Evolutionary conservation across 1,140 invertebrate genomes (phyloP), one percentile per base, ranked within the genome.

Genomic region (Glossosoma conforme): DNA sequence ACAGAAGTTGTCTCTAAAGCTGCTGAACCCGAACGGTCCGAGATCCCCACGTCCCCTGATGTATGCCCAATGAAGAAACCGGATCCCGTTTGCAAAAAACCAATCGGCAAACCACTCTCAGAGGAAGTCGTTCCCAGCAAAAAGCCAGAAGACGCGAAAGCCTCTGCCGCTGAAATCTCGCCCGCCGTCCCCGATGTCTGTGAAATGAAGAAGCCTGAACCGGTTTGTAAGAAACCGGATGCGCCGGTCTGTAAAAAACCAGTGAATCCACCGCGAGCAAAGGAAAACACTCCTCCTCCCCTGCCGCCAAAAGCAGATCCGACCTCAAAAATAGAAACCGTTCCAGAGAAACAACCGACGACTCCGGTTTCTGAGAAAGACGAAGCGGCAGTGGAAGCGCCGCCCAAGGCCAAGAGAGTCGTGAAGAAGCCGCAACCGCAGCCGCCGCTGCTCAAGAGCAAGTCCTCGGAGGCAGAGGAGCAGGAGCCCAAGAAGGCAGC

Each of bases 321-420:
- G 4, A 19, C 35, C 20, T 30, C 37, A 19, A 37, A 53, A 44
- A 36, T 42, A 37, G 36, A 41, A 5, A 32, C 10, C 3, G 9
- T 21, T 11, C n/a, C 20, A 18, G 48, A 47, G 24, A 41, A 44
- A 44, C 44, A 40, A 24, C 51, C 56, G 5, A 40, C 19, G 10
- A 50, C 41, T 1, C 33, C 37, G n/a, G 42, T 35, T 19, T 28
- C 52, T 20, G 47, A 57, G 21, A 30, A 59, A 32, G 45, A 58
- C 45, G 42, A 43, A 28, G 33, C 56, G 25, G 40, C 43, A 47
- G 22, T 59, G 13, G 54, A 19, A 25, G 44, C 52, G 6, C 44
- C 54, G 13, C 66, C 69, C 35, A 72, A 71, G 52, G 73, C 67
- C 35, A 72, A 71, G 51, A 74, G 72, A 58, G 62, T 63, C 15